Conservation (phyloP, 2,113 vertebrate species). For the Thunnus maccoyii region DNA sequence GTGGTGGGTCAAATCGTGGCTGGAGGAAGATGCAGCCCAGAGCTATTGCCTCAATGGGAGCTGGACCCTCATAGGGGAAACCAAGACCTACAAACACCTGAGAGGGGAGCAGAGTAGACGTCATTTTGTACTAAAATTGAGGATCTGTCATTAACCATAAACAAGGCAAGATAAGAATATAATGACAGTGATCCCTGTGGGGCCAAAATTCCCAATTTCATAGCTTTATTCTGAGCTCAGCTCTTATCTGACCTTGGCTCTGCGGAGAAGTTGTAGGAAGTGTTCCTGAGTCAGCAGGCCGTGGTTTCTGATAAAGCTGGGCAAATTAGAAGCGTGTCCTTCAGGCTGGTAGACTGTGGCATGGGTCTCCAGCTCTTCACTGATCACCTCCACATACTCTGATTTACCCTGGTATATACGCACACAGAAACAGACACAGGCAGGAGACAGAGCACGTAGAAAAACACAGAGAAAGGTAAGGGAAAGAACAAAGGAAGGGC, state of each 20-base stretch:
- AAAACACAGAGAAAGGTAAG: not conserved
- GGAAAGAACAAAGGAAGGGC: too few relatives aligned
- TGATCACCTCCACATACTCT: conserved; percentile 75
- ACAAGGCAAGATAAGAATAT: not conserved
- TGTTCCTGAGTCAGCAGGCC: conserved; percentile 79
- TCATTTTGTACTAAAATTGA: not conserved
- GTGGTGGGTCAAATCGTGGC: conserved; percentile 76
- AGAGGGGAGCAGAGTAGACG: not conserved
- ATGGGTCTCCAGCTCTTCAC: conserved; percentile 76
- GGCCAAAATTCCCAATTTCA: not conserved
- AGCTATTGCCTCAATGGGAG: conserved; percentile 81
- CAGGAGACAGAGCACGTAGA: not conserved
- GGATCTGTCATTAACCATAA: not conserved
- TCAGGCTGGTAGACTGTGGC: conserved; percentile 78
- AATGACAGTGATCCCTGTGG: not conserved
- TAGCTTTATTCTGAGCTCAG: not conserved
- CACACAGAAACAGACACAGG: not conserved
- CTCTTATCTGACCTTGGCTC: conserved; percentile 75
- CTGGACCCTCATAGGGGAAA: conserved; percentile 84
- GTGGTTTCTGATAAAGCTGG: conserved; percentile 78
- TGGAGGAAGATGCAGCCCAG: conserved; percentile 83
- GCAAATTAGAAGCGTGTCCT: conserved; percentile 63
- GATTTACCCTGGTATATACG: conserved; percentile 72
- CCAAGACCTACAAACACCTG: conserved; percentile 85
- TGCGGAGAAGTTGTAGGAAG: conserved; percentile 76